Base-by-base conservation (phyloP, 2,888 invertebrate species). In the Aporophyla lueneburgensis region DNA sequence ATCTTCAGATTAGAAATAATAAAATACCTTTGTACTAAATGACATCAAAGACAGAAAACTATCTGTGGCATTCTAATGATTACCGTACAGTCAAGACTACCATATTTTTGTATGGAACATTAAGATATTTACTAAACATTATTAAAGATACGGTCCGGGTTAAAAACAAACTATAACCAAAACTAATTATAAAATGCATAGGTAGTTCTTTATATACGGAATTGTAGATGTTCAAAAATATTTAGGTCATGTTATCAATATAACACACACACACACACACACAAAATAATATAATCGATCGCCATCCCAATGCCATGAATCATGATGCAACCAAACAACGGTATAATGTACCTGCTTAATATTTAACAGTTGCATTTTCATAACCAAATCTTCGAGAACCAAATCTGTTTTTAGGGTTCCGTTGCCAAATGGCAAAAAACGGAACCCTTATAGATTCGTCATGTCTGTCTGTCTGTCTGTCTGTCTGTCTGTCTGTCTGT, bases 311-410 rank as follows among this genome's bases (percentile, higher is more conserved):
- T 43, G 43, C 14, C 21, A 73, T 80, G 69, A 59, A 54, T 59
- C 58, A 65, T 54, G 54, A 24, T 69, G 82, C 82, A 78, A 74
- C 59, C 59, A 40, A 40, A 27, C 49, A 74, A 81, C 81, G 53
- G 75, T 75, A 59, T 6, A 58, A 24, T 68, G n/a, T 24, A 46
- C 71, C n/a, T 56, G 19, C 40, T 49, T 56, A 71, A 53, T 46
- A 56, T 54, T 71, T 79, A 53, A 81, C 76, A 59, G 76, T 74
- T 80, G 27, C 27, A 59, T 81, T 73, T 74, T 54, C 33, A 59
- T 33, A n/a, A 65, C 4, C 62, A 56, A 72, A 79, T 10, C 49
- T 58, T 59, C 24, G n/a, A 54, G 19, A 61, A 81, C 27, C 56
- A 27, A 12, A 65, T 16, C 40, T 63, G 51, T 62, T 58, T n/a